Conservation (phyloP, 2,888 invertebrate genomes). For the Lissonota sp. region DNA sequence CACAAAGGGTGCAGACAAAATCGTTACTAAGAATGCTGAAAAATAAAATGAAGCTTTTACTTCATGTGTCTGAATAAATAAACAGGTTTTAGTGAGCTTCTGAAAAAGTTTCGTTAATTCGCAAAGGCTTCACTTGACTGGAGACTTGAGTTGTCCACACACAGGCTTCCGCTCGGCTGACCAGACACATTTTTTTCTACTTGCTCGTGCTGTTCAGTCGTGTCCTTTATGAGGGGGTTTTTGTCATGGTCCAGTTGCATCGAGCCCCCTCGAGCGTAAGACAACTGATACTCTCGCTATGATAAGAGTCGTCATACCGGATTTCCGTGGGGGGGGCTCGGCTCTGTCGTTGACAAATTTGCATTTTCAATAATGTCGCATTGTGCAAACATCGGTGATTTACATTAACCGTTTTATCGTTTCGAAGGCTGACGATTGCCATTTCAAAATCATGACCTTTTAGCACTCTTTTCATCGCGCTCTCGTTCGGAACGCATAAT, state of each 20-base stretch:
- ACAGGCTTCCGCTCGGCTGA: conserved; percentile 20
- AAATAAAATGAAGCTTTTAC: too few relatives aligned
- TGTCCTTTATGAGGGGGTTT: neutral
- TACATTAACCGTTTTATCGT: conserved; percentile 7
- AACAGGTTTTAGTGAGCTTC: conserved; percentile 1
- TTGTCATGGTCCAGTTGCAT: conserved; percentile 49
- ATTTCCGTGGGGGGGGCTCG: conserved; percentile 57
- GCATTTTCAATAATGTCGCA: conserved; percentile 28
- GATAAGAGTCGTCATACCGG: conserved; percentile 29
- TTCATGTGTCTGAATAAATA: too few relatives aligned
- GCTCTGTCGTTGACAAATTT: conserved; percentile 3
- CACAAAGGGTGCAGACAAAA: too few relatives aligned
- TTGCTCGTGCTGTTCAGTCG: neutral
- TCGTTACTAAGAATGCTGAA: too few relatives aligned
- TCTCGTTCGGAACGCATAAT: neutral
- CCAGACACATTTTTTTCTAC: conserved; percentile 47
- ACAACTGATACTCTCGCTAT: conserved; percentile 43
- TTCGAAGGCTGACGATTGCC: conserved; percentile 26
- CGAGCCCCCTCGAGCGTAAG: conserved; percentile 27
- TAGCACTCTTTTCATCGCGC: neutral
- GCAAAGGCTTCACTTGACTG: conserved; percentile 24
- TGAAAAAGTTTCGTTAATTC: conserved; percentile 30
- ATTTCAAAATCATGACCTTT: conserved; percentile 23
- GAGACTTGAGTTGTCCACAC: conserved; percentile 3
- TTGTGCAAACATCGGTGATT: conserved; percentile 26